Evolutionary conservation across 1,140 invertebrate species (phyloP).

Genomic region (Nomia melanderi): DNA sequence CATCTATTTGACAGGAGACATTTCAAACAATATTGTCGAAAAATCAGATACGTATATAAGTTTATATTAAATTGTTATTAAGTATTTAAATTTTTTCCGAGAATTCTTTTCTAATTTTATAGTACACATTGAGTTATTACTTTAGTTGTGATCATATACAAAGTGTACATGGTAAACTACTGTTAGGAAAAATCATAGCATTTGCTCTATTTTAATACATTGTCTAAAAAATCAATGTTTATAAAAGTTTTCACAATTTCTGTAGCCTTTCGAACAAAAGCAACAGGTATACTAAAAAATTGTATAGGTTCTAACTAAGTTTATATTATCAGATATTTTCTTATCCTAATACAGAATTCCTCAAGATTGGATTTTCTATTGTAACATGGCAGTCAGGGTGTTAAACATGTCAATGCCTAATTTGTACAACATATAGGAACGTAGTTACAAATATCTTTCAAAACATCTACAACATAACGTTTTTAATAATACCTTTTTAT

Average conservation of each 20-base stretch:
- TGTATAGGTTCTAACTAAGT: no score
- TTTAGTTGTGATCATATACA: not conserved
- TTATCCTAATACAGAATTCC: no score
- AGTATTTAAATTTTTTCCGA: conserved; percentile 7
- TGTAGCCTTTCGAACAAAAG: no score
- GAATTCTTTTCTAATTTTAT: not conserved
- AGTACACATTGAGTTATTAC: not conserved
- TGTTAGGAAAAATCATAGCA: not conserved
- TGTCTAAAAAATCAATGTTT: not conserved
- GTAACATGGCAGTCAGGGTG: not conserved
- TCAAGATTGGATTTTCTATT: not conserved
- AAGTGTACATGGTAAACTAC: no score
- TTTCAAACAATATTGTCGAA: no score
- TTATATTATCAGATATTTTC: no score
- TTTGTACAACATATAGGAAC: conserved; percentile 3
- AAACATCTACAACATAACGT: not conserved
- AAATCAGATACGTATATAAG: not conserved
- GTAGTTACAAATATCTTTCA: not conserved
- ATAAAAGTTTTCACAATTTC: no score
- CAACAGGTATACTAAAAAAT: no score
- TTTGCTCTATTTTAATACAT: not conserved
- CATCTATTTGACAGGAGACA: no score
- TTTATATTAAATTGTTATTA: conserved; percentile 9
- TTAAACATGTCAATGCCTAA: not conserved
- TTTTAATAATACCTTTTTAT: conserved; percentile 59